These are phyloP conservation scores for Leptogaster cylindrica DNA, from an alignment of 2,888 invertebrate species.

Conservation along the genomic window DNA sequence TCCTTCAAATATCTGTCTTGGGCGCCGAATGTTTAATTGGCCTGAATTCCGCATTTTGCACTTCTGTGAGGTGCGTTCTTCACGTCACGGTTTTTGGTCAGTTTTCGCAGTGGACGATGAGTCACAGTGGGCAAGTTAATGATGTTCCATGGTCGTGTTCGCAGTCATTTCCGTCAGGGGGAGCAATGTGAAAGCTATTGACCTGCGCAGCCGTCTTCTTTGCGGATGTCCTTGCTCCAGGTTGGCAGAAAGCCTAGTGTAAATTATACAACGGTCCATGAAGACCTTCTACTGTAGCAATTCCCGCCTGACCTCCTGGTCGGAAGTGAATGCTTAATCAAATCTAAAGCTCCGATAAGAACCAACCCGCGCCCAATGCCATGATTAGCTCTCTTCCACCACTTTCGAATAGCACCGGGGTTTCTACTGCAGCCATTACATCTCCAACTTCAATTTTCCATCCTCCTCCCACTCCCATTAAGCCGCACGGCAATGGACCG, in stretches of 20 bases:
- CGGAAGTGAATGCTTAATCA: slow-evolving; percentile 25
- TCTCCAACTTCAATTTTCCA: too few relatives aligned
- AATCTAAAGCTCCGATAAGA: slow-evolving; percentile 14
- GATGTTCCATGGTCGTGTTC: slow-evolving; percentile 5
- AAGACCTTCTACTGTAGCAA: slow-evolving; percentile 13
- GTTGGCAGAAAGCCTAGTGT: too few relatives aligned
- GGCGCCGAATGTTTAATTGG: slow-evolving; percentile 46
- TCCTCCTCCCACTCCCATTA: too few relatives aligned
- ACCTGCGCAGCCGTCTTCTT: background rate
- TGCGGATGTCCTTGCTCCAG: too few relatives aligned
- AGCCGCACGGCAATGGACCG: background rate
- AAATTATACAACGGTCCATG: too few relatives aligned
- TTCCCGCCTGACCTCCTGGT: slow-evolving; percentile 18
- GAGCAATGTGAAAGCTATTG: too few relatives aligned
- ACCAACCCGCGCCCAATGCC: slow-evolving; percentile 17
- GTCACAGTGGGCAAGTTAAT: background rate
- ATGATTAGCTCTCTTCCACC: slow-evolving; percentile 19
- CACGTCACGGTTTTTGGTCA: slow-evolving; percentile 1
- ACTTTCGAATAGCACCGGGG: background rate
- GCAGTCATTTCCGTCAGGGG: background rate
- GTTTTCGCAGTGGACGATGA: background rate
- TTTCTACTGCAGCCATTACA: background rate
- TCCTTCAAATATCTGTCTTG: slow-evolving; percentile 4
- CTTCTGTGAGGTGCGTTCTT: background rate
- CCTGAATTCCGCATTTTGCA: slow-evolving; percentile 45